Evolutionary conservation across 2,113 vertebrate genomes (phyloP).

Genomic region (Tetraodon nigroviridis): DNA sequence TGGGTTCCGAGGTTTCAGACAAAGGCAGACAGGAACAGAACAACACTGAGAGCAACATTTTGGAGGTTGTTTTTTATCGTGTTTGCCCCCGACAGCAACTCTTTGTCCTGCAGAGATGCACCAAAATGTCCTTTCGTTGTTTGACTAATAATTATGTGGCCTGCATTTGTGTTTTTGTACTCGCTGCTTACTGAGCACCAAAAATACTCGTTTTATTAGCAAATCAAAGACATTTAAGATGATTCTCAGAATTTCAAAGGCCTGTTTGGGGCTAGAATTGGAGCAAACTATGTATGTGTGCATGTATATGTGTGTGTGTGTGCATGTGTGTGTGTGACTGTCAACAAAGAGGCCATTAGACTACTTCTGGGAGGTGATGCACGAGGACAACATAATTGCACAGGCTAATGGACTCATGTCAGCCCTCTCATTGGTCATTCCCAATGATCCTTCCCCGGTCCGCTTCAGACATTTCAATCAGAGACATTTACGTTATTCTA

Average conservation of each 20-base stretch:
- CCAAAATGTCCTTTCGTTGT: too few species aligned
- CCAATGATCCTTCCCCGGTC: not conserved
- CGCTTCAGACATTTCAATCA: not conserved
- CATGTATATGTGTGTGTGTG: slow-evolving; percentile 1
- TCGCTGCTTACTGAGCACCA: slow-evolving; percentile 3
- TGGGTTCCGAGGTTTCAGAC: not conserved
- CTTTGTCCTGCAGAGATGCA: not conserved
- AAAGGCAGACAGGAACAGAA: not conserved
- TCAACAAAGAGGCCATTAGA: slow-evolving; percentile 48
- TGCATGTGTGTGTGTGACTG: not conserved
- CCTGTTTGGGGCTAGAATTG: too few species aligned
- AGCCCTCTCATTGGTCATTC: not conserved
- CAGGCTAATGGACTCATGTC: slow-evolving; percentile 39
- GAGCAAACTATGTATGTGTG: not conserved
- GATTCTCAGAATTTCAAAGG: too few species aligned
- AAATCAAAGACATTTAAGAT: too few species aligned
- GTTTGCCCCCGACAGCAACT: not conserved
- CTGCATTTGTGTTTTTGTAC: too few species aligned
- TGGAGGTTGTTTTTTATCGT: slow-evolving; percentile 31
- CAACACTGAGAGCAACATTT: slow-evolving; percentile 16
- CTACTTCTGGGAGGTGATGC: slow-evolving; percentile 14
- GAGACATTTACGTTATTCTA: not conserved
- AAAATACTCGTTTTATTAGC: not conserved
- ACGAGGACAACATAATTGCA: slow-evolving; percentile 3
- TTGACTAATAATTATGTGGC: too few species aligned